phyloP scores from a whole-genome alignment of 2,113 vertebrate genomes.

The Dicerorhinus sumatrensis region DNA sequence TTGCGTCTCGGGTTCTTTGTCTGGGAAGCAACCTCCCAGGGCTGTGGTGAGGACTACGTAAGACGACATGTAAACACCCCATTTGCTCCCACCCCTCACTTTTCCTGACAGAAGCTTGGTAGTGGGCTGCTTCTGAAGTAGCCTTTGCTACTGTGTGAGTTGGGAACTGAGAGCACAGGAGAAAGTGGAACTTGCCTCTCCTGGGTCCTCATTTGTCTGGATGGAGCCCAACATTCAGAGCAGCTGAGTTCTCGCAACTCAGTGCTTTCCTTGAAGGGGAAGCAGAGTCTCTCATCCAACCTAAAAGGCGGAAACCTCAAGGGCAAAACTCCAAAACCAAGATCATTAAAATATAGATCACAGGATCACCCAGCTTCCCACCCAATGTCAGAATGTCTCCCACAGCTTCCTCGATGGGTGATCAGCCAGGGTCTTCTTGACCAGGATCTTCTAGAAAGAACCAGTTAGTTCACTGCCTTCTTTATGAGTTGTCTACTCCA shows the following conservation, averaged over 20 bases:
- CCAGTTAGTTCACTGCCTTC: background rate
- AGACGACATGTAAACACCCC: background rate
- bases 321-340: constrained; percentile 16
- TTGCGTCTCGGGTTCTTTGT: background rate
- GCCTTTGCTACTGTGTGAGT: background rate
- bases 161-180: too few species aligned
- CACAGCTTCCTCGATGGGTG: background rate
- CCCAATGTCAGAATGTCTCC: background rate
- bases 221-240: background rate
- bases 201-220: background rate
- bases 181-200: background rate
- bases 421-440: background rate
- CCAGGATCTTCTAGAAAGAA: background rate
- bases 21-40: background rate
- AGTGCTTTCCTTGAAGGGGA: background rate
- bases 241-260: background rate
- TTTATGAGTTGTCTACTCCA: background rate
- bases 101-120: background rate
- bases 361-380: background rate
- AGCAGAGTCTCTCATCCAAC: background rate
- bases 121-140: background rate
- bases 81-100: background rate
- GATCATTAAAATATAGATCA: background rate
- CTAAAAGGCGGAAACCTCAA: background rate
- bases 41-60: background rate